Conservation (phyloP, 1,140 invertebrate species). For the Goniozus legneri region DNA sequence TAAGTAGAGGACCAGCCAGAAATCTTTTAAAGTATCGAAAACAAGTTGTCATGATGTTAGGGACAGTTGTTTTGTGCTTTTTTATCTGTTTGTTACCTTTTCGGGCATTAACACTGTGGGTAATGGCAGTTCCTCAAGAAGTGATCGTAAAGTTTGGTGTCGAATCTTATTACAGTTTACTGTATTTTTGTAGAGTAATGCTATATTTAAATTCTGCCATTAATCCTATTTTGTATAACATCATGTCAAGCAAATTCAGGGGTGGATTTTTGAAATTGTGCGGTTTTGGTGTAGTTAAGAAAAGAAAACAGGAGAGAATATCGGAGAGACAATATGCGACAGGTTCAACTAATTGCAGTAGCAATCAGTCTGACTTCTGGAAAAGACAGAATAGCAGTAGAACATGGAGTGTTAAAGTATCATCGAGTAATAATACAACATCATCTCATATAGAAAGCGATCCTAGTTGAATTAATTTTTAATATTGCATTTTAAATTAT, state of each 20-base stretch:
- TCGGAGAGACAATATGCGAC: constrained; percentile 31
- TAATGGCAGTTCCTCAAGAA: constrained; percentile 70
- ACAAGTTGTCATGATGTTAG: constrained; percentile 84
- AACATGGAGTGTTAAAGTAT: constrained; percentile 29
- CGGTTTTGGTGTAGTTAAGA: constrained; percentile 23
- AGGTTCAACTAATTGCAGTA: constrained; percentile 37
- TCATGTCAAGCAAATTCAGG: constrained; percentile 90
- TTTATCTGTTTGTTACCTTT: constrained; percentile 88
- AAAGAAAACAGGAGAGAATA: constrained; percentile 25
- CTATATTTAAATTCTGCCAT: constrained; percentile 85
- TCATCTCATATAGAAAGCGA: too few species aligned
- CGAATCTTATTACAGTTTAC: constrained; percentile 77
- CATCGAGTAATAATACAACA: constrained; percentile 10
- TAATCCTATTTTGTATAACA: constrained; percentile 86
- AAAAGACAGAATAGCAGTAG: constrained; percentile 39
- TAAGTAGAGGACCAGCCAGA: constrained; percentile 62
- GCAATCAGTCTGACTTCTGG: constrained; percentile 41
- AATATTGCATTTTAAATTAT: too few species aligned
- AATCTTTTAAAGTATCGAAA: constrained; percentile 63
- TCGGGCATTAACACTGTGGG: constrained; percentile 79
- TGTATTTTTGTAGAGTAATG: constrained; percentile 84
- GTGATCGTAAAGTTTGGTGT: constrained; percentile 63
- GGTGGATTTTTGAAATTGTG: constrained; percentile 72
- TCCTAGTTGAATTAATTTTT: too few species aligned
- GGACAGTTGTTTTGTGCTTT: constrained; percentile 85